Conservation (phyloP, 2,113 vertebrate species). For the Chiloscyllium plagiosum region DNA sequence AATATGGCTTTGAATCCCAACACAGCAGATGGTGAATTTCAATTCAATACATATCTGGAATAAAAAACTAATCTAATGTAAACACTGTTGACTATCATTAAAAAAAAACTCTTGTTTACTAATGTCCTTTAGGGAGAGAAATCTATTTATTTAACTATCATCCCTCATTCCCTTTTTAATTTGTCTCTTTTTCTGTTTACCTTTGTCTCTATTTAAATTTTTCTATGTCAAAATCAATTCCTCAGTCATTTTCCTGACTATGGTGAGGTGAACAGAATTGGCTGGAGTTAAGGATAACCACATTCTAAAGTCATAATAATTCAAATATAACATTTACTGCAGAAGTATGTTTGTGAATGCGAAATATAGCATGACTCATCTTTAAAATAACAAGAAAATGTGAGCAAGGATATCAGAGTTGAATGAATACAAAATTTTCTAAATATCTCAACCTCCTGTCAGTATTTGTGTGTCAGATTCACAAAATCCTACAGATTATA, state of each 20-base stretch:
- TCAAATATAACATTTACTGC: neutral
- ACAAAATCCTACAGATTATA: neutral
- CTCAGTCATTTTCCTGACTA: neutral
- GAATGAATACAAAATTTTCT: neutral
- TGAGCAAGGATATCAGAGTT: neutral
- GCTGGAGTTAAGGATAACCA: neutral
- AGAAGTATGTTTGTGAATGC: neutral
- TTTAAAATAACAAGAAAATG: neutral
- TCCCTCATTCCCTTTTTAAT: neutral
- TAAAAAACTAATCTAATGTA: too few species aligned
- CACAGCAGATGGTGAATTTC: too few species aligned
- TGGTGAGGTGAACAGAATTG: neutral
- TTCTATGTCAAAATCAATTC: neutral
- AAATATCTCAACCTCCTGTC: neutral
- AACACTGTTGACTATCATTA: too few species aligned
- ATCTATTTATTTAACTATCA: neutral
- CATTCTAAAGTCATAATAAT: neutral
- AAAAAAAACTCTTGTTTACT: too few species aligned
- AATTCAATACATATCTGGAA: too few species aligned
- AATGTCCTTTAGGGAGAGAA: too few species aligned
- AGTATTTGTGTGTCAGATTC: neutral
- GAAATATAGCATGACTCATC: neutral
- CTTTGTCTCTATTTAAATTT: neutral
- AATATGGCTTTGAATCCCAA: too few species aligned
- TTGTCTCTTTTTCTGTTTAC: neutral